These are phyloP conservation scores for Clamator glandarius DNA, from an alignment of 2,797 vertebrate genomes.

Conservation along the genomic window DNA sequence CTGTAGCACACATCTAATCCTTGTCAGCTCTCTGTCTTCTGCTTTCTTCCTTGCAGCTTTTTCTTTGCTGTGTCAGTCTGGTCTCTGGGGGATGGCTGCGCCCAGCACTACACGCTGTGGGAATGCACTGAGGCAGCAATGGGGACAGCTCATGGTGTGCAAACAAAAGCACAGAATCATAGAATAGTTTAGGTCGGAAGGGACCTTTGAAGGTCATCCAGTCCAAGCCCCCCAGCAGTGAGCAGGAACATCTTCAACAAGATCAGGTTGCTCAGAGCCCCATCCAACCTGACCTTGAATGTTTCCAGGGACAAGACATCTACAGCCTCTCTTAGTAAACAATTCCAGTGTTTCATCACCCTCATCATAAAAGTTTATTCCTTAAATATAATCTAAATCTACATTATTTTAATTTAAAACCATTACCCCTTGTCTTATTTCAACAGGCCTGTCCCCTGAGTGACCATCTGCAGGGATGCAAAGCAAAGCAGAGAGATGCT, in stretches of 20 bases:
- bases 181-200: not conserved
- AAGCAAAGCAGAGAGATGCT: not conserved
- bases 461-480: not conserved
- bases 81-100: fast-evolving
- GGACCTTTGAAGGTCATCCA: not conserved
- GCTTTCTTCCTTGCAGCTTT: not conserved
- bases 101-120: fast-evolving
- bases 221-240: not conserved
- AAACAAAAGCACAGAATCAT: not conserved
- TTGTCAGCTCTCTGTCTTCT: not conserved
- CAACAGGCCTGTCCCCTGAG: not conserved
- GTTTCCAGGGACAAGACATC: not conserved
- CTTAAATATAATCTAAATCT: not conserved
- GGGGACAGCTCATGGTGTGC: not conserved
- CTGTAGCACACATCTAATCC: not conserved
- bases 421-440: not conserved
- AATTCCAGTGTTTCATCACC: not conserved
- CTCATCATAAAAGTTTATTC: not conserved
- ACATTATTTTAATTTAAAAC: not conserved
- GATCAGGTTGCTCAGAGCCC: not conserved
- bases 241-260: not conserved
- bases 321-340: not conserved
- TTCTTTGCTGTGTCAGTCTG: not conserved
- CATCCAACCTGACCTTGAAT: not conserved
- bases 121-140: not conserved